These are phyloP conservation scores for Eunapius fragilis DNA, from an alignment of 37 sponge, comb jelly and placozoan species.

Conservation along the genomic window DNA sequence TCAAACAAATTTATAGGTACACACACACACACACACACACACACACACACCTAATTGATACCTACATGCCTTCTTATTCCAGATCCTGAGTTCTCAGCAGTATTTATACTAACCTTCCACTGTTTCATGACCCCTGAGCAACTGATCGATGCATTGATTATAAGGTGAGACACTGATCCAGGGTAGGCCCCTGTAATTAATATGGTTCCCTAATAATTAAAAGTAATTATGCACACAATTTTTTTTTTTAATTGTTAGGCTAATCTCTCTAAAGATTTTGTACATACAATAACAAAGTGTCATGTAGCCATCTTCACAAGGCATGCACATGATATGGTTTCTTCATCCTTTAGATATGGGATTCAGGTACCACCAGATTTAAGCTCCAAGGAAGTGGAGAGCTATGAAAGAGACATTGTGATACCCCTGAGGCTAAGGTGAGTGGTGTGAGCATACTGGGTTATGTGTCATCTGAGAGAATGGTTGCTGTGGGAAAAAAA, in stretches of 20 bases:
- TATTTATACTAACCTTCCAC: slow-evolving; percentile 66
- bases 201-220: no score
- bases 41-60: background rate
- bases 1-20: slow-evolving; percentile 68
- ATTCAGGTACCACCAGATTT: slow-evolving; percentile 30
- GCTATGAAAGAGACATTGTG: slow-evolving; percentile 46
- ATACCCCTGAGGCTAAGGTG: slow-evolving; percentile 78
- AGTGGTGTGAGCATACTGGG: background rate
- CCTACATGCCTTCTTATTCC: background rate
- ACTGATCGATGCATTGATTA: slow-evolving; percentile 51
- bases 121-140: slow-evolving; percentile 65
- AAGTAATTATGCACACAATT: no score
- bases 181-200: no score
- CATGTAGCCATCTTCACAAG: no score
- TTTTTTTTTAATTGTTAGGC: no score
- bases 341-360: slow-evolving; percentile 34
- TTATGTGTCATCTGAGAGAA: no score
- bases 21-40: background rate
- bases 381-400: slow-evolving; percentile 34
- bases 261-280: no score
- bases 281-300: no score
- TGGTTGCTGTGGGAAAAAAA: no score
- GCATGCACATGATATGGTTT: no score
- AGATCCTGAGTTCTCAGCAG: slow-evolving; percentile 74
- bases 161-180: slow-evolving; percentile 41